phyloP scores from a whole-genome alignment of 1,140 invertebrate species.

The Geopemphigus sp. region DNA sequence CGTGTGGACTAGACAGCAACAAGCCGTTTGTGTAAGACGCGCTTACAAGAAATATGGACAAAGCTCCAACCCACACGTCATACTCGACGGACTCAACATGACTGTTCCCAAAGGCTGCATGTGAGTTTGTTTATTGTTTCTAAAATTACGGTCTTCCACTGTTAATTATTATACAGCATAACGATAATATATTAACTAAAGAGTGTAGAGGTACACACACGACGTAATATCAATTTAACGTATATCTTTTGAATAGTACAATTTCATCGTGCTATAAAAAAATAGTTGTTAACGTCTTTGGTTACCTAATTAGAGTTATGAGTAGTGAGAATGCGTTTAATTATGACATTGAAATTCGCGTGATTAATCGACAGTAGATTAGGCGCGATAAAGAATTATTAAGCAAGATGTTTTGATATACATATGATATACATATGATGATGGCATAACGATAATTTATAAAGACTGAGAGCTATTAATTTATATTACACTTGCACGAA shows the following conservation, averaged over 20 bases:
- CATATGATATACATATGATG: neutral
- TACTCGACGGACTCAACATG: slow-evolving; percentile 84
- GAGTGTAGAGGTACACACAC: neutral
- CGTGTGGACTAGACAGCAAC: slow-evolving; percentile 68
- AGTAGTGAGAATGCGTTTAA: neutral
- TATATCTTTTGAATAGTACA: no score
- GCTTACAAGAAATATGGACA: slow-evolving; percentile 85
- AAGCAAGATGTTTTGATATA: neutral
- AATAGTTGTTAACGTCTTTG: neutral
- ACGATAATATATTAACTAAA: neutral
- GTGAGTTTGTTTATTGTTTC: slow-evolving; percentile 64
- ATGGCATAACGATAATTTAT: neutral
- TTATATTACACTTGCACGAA: neutral
- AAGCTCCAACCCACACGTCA: slow-evolving; percentile 76
- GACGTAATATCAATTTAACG: no score
- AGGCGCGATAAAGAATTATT: neutral
- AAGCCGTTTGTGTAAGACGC: slow-evolving; percentile 78
- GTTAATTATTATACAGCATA: neutral
- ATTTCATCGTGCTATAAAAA: no score
- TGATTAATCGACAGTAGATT: neutral
- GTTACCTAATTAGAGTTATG: neutral
- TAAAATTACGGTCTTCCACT: neutral
- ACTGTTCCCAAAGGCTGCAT: slow-evolving; percentile 88
- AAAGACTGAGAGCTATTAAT: neutral
- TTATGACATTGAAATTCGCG: neutral